Base-by-base conservation (phyloP, 2,113 vertebrate genomes). In the Paedocypris sp. region DNA sequence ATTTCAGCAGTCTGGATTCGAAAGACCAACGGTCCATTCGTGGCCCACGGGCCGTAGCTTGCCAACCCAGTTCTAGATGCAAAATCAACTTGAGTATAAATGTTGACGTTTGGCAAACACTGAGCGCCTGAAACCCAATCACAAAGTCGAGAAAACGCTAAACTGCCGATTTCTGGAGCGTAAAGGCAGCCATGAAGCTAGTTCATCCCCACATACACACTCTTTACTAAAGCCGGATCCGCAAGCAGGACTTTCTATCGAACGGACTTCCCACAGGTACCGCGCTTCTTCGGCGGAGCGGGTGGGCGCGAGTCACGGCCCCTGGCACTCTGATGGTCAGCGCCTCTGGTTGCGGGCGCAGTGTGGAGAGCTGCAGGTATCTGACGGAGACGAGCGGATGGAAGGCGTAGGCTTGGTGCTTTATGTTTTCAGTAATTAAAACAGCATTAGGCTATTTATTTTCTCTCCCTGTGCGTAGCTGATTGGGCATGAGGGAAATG, bases 401-500 rank as follows among this genome's bases (percentile, higher is more conserved):
- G 51, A 52, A 50, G 56, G 73, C 47, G 62, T 71, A 59, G 63
- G 71, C 64, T 60, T 47, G 53, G 53, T 60, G 68, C 80, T 79
- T 73, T 77, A 77, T 77, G 68, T 72, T 59, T 77, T 80, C 69
- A 72, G 77, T 79, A 79, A 80, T 79, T 82, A 81, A 77, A 72
- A 71, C 72, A 69, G 73, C 71, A 73, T 80, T 76, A 72, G 59
- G 59, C 73, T 67, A 76, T 78, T 79, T 82, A 77, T 86, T 85
- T 84, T 73, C 72, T 82, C 80, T 85, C 82, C 79, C 83, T 79
- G 58, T 82, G 84, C 82, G 79, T 75, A 82, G 79, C 80, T 88
- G 90, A 92, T 89, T 86, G 89, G 88, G 87, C 90, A 80, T 83
- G 68, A 79, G 88, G 88, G 89, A 91, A 57, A 77, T 75, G 75